Conservation (phyloP, 2,797 vertebrate species). For the Sarcoramphus papa region DNA sequence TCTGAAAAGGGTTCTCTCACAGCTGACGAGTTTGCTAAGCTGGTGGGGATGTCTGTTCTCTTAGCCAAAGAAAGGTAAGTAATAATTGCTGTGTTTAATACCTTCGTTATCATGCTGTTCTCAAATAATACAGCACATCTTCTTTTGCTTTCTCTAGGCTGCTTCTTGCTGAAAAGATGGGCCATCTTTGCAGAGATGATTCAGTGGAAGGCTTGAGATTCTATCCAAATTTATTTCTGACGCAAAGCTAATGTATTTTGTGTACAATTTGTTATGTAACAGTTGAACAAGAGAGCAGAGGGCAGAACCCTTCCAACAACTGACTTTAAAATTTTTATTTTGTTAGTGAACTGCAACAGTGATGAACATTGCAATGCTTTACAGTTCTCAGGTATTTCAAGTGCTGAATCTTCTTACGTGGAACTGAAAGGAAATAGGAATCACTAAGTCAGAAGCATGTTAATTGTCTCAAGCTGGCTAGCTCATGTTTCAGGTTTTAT, state of each 20-base stretch:
- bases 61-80: conserved; percentile 94
- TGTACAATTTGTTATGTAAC: background rate
- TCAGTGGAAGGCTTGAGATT: conserved; percentile 97
- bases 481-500: background rate
- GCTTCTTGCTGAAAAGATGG: conserved; percentile 96
- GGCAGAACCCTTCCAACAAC: background rate
- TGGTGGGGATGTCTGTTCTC: conserved; percentile 95
- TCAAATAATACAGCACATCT: background rate
- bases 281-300: background rate
- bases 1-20: conserved; percentile 93
- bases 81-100: background rate
- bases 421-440: conserved; percentile 16
- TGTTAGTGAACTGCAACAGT: background rate
- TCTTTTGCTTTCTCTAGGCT: conserved; percentile 75
- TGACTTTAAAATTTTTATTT: background rate
- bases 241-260: conserved; percentile 66
- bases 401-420: background rate
- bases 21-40: conserved; percentile 95
- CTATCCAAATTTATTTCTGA: conserved; percentile 94
- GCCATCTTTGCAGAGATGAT: conserved; percentile 95
- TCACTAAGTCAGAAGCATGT: conserved; percentile 9
- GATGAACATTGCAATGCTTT: conserved; percentile 7
- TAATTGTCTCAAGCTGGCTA: background rate
- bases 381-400: conserved; percentile 59
- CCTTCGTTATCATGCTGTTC: background rate